phyloP scores from a whole-genome alignment of 2,113 vertebrate genomes.

The Toxostoma redivivum region DNA sequence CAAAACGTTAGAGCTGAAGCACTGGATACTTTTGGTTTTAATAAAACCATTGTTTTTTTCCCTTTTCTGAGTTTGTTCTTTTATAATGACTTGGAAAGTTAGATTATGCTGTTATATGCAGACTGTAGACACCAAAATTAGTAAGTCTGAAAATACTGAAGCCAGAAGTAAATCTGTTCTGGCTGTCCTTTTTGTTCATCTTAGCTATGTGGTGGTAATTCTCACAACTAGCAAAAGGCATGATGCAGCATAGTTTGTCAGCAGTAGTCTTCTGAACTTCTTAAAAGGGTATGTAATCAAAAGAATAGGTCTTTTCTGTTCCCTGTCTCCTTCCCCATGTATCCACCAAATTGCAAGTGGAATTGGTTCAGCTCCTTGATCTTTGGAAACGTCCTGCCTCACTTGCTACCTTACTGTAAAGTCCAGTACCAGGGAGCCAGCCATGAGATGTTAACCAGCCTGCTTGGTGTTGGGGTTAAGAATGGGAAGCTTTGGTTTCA shows the following conservation, averaged over 20 bases:
- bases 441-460: not conserved
- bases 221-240: not conserved
- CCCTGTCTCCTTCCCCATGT: rapidly evolving
- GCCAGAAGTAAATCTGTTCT: not conserved
- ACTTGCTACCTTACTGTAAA: rapidly evolving
- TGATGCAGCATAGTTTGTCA: not conserved
- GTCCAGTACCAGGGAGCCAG: not conserved
- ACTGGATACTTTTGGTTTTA: slow-evolving; percentile 38
- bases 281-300: not conserved
- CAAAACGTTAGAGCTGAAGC: slow-evolving; percentile 22
- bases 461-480: not conserved
- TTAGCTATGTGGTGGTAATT: not conserved
- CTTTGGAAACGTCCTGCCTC: not conserved
- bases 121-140: not conserved
- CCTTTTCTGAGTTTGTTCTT: not conserved
- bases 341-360: not conserved
- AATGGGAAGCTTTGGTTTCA: not conserved
- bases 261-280: not conserved
- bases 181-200: not conserved
- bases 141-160: not conserved
- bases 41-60: slow-evolving; percentile 36
- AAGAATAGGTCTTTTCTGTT: not conserved
- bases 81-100: not conserved
- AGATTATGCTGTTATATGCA: not conserved
- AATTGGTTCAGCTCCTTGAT: not conserved